phyloP scores from a whole-genome alignment of 1,140 invertebrate species.

The Lucilia cuprina region DNA sequence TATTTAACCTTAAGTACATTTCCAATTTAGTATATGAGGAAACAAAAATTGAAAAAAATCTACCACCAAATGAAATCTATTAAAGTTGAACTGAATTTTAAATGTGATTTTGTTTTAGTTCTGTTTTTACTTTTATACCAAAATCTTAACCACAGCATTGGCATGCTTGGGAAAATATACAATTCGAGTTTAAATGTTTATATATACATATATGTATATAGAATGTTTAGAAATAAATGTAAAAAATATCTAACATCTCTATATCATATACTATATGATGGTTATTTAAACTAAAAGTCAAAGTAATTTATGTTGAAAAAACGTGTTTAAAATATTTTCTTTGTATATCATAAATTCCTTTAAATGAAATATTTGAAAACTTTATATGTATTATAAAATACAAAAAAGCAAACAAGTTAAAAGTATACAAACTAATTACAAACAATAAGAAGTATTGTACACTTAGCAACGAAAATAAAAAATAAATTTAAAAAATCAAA shows the following conservation, averaged over 20 bases:
- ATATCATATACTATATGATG: neutral
- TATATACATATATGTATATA: too few relatives aligned
- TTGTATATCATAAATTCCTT: neutral
- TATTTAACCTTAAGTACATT: neutral
- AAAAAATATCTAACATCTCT: neutral
- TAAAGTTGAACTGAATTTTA: conserved; percentile 18
- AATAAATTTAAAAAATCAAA: neutral
- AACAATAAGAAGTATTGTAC: neutral
- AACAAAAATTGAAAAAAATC: neutral
- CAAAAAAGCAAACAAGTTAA: neutral
- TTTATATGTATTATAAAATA: neutral
- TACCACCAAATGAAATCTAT: neutral
- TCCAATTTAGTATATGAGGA: neutral
- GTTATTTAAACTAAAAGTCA: conserved; percentile 29
- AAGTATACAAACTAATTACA: conserved; percentile 7
- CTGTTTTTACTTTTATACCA: too few relatives aligned
- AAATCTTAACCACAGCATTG: neutral
- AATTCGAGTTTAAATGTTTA: neutral
- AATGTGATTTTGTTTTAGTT: conserved; percentile 7
- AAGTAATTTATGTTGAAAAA: conserved; percentile 28
- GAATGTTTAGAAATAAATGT: neutral
- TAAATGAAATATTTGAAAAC: neutral
- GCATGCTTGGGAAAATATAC: neutral
- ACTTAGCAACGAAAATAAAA: too few relatives aligned
- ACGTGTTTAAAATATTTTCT: conserved; percentile 28